A percentile compares a stretch with the other conserved stretches of the same genome.
These are phyloP conservation scores for Pogonomyrmex barbatus DNA, from an alignment of 1,140 invertebrate genomes.

Conservation along the genomic window DNA sequence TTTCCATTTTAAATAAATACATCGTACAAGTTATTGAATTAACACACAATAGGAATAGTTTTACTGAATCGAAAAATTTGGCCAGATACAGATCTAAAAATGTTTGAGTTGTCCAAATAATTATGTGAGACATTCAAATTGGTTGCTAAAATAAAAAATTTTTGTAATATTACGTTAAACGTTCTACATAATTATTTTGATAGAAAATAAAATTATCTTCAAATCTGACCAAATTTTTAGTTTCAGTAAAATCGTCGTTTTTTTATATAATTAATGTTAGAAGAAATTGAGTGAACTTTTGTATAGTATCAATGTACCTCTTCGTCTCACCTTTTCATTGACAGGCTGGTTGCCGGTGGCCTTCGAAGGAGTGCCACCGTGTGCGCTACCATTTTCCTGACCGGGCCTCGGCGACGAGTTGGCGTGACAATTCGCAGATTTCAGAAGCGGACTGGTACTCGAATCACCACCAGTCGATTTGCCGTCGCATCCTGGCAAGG, in stretches of 20 bases:
- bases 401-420: slow-evolving; percentile 78
- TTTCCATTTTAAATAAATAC: not conserved
- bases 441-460: slow-evolving; percentile 82
- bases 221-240: too few relatives aligned
- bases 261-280: not conserved
- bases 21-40: not conserved
- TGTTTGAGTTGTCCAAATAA: too few relatives aligned
- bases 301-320: not conserved
- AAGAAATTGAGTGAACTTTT: not conserved
- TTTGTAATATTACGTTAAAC: too few relatives aligned
- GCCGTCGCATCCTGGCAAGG: slow-evolving; percentile 82
- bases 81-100: too few relatives aligned
- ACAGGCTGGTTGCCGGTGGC: slow-evolving; percentile 77
- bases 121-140: too few relatives aligned
- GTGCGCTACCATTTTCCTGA: slow-evolving; percentile 84
- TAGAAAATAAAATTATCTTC: too few relatives aligned
- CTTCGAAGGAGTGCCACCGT: slow-evolving; percentile 82
- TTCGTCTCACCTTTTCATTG: slow-evolving; percentile 81
- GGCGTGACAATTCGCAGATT: slow-evolving; percentile 77
- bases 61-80: too few relatives aligned
- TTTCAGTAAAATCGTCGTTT: too few relatives aligned
- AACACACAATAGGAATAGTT: not conserved
- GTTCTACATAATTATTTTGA: too few relatives aligned
- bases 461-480: slow-evolving; percentile 78
- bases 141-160: too few relatives aligned